phyloP scores from a whole-genome alignment of 2,113 vertebrate genomes.

The Dromas ardeola region DNA sequence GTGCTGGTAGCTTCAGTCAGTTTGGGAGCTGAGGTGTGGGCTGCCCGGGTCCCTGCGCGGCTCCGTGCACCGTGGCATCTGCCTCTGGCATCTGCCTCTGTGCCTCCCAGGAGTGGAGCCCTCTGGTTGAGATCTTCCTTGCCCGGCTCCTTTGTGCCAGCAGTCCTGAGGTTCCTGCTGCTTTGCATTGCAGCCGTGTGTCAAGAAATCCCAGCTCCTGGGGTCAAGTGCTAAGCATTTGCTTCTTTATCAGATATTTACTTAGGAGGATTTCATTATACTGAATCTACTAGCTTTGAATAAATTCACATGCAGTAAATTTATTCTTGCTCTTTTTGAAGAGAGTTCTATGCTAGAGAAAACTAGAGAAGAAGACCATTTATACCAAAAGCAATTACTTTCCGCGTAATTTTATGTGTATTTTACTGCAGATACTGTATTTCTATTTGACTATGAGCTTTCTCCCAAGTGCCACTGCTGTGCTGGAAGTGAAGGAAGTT shows the following conservation, averaged over 20 bases:
- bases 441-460: constrained; percentile 71
- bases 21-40: neutral
- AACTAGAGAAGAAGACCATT: constrained; percentile 74
- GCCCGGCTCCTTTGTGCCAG: neutral
- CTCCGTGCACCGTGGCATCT: neutral
- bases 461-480: constrained; percentile 41
- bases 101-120: neutral
- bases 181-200: neutral
- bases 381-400: constrained; percentile 81
- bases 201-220: constrained; percentile 62
- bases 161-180: neutral
- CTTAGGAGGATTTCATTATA: constrained; percentile 76
- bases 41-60: accelerated
- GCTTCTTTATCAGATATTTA: constrained; percentile 76
- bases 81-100: neutral
- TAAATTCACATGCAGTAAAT: constrained; percentile 75
- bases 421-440: constrained; percentile 67
- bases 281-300: constrained; percentile 72
- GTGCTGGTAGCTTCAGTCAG: neutral
- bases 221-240: constrained; percentile 71
- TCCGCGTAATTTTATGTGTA: constrained; percentile 75
- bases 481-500: neutral
- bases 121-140: neutral
- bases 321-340: constrained; percentile 71
- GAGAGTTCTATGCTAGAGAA: constrained; percentile 65